Base-by-base conservation (phyloP, 2,888 invertebrate species). In the Callyntrura sp. region DNA sequence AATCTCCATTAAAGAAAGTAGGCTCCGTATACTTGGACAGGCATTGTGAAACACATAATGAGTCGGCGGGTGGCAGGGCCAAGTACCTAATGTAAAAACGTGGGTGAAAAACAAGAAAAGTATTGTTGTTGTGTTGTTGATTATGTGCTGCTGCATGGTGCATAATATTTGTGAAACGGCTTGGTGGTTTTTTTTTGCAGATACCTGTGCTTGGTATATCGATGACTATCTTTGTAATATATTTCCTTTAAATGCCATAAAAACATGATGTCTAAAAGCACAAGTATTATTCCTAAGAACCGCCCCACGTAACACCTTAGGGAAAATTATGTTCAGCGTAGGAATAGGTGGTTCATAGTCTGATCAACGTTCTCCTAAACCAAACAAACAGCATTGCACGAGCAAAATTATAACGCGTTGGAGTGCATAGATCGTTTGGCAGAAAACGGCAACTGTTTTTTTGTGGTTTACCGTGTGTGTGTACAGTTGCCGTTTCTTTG, bases 241-340 rank as follows among this genome's bases (percentile, higher is more conserved):
- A 14, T 43, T n/a, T 35, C 4, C 43, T n/a, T 17, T 9, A 28
- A 35, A 25, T n/a, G n/a, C n/a, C n/a, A 25, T 3, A 35, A n/a
- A 43, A 68, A 68, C 68, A 20, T 43, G 25, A 68, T 35, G 43
- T 9, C 68, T 9, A 17, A 68, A 5, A n/a, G 43, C 14, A 35
- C 1, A 68, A 43, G 17, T 25, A 14, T 35, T 68, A 11, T 43
- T 35, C n/a, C n/a, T 14, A 43, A 68, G 68, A 35, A 68, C 68
- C 68, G 68, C 68, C 68, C 68, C 35, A 68, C 43, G 9, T 68
- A 68, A n/a, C 68, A 68, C 68, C 68, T 68, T 28, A n/a, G 35
- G 4, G 9, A n/a, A 68, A 68, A 68, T 17, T 68, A 25, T 12
- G 11, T 4, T 14, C 4, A 14, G 25, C 12, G 25, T 8, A 25